phyloP scores from a whole-genome alignment of 2,113 vertebrate genomes.

The Scomber japonicus region DNA sequence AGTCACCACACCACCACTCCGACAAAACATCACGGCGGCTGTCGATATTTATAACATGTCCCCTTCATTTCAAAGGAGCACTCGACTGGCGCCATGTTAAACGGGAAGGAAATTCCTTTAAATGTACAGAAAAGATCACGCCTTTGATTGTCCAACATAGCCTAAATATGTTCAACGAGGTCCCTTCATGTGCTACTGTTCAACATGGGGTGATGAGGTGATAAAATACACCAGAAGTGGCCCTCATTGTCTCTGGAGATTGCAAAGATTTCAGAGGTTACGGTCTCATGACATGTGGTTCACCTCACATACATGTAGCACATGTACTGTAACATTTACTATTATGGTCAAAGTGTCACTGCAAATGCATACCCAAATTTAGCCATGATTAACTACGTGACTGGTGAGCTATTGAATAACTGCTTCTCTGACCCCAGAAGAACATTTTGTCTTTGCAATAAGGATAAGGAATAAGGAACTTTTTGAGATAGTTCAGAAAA shows the following conservation, averaged over 20 bases:
- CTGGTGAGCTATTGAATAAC: neutral
- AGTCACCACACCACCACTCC: conserved; percentile 6
- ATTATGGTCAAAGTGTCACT: neutral
- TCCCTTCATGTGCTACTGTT: neutral
- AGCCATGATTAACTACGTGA: conserved; percentile 1
- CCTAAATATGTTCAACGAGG: conserved; percentile 20
- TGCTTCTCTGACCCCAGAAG: too few species aligned
- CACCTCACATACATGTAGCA: conserved; percentile 1
- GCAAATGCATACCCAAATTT: neutral
- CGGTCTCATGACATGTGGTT: conserved; percentile 3
- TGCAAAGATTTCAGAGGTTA: neutral
- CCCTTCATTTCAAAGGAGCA: conserved; percentile 17
- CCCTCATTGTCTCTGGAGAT: conserved; percentile 26
- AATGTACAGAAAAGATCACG: conserved; percentile 38
- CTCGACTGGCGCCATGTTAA: conserved; percentile 34
- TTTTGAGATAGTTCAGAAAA: too few species aligned
- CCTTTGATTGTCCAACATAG: conserved; percentile 19
- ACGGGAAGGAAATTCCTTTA: conserved; percentile 46
- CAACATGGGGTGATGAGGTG: conserved; percentile 32
- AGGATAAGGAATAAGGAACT: too few species aligned
- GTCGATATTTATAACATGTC: neutral
- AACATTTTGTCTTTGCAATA: neutral
- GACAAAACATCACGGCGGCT: conserved; percentile 18
- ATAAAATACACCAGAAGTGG: conserved; percentile 40
- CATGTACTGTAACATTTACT: conserved; percentile 7